Conservation (phyloP, 2,113 vertebrate genomes). For the Myanophis thanlyinensis region DNA sequence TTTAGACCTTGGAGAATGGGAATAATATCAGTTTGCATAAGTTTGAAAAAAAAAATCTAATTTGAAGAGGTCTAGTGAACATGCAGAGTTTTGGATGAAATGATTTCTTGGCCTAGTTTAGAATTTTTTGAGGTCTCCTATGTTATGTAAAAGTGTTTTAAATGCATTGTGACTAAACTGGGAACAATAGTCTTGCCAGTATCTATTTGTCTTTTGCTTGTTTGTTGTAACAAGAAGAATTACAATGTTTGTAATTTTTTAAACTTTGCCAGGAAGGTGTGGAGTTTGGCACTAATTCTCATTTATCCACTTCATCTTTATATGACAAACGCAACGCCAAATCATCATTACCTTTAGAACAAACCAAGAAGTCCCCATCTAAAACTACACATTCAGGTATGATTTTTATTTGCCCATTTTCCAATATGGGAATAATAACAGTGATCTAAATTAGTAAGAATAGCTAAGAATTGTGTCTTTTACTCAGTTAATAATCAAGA, state of each 20-base stretch:
- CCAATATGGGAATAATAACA: rapidly evolving
- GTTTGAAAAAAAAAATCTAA: no score
- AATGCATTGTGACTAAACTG: background rate
- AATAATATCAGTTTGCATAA: no score
- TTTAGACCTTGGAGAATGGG: no score
- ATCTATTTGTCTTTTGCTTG: background rate
- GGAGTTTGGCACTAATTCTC: constrained; percentile 76
- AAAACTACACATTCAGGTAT: constrained; percentile 57
- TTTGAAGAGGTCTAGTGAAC: no score
- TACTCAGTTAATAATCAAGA: background rate
- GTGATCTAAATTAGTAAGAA: background rate
- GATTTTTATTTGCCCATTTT: background rate
- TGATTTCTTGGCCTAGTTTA: background rate
- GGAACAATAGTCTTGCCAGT: background rate
- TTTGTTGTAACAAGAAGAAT: constrained; percentile 7
- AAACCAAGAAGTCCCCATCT: constrained; percentile 56
- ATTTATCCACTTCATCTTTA: constrained; percentile 82
- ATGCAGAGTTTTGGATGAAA: background rate
- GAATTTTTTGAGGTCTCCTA: background rate
- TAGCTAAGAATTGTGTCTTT: background rate
- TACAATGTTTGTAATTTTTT: constrained; percentile 16
- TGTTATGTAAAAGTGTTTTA: background rate
- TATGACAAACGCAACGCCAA: constrained; percentile 76
- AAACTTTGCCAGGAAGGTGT: constrained; percentile 76
- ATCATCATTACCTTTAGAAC: constrained; percentile 62